phyloP scores from a whole-genome alignment of 2,113 vertebrate genomes.

The Etheostoma spectabile region DNA sequence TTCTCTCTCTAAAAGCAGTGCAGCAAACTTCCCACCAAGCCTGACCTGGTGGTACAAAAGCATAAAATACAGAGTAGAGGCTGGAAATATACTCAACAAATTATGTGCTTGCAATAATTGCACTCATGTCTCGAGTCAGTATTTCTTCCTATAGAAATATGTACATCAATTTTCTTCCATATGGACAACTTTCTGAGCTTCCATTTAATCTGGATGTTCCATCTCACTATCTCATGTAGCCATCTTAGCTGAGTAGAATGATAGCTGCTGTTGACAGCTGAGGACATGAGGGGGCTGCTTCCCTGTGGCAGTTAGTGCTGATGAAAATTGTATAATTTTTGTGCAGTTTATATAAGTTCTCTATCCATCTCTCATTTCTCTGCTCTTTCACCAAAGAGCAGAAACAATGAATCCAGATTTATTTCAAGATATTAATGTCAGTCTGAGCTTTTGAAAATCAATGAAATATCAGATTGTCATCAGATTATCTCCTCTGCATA shows the following conservation, averaged over 20 bases:
- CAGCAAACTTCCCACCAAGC: background rate
- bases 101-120: slow-evolving; percentile 25
- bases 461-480: slow-evolving; percentile 72
- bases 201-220: background rate
- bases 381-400: slow-evolving; percentile 67
- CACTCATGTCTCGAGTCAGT: background rate
- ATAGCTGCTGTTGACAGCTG: slow-evolving; percentile 26
- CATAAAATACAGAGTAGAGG: background rate
- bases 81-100: background rate
- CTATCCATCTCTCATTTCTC: slow-evolving; percentile 46
- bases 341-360: slow-evolving; percentile 55
- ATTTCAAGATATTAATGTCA: slow-evolving; percentile 82
- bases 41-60: background rate
- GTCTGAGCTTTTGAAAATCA: slow-evolving; percentile 74
- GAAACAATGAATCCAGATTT: slow-evolving; percentile 72
- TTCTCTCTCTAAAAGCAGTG: slow-evolving; percentile 22
- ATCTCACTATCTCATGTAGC: background rate
- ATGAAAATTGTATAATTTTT: slow-evolving; percentile 57
- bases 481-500: slow-evolving; percentile 57
- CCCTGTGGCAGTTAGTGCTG: slow-evolving; percentile 37
- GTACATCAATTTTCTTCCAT: background rate
- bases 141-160: slow-evolving; percentile 1
- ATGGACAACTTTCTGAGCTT: background rate
- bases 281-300: slow-evolving; percentile 21
- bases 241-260: background rate